A percentile compares a stretch with the other conserved stretches of the same genome.
These are phyloP conservation scores for Bellardia pandia DNA, from an alignment of 2,888 invertebrate species.

Conservation along the genomic window DNA sequence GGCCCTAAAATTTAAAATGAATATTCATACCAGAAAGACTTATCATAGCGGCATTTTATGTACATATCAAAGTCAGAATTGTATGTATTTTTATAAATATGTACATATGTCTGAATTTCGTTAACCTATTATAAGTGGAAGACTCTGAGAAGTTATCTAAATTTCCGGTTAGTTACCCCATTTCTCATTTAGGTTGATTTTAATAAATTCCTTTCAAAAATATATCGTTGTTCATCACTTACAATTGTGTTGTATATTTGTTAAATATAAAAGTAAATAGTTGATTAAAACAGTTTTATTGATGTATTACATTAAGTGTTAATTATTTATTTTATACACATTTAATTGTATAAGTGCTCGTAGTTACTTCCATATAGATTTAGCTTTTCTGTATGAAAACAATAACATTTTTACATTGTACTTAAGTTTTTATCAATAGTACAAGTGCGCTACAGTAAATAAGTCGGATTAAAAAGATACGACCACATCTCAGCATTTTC, in stretches of 20 bases:
- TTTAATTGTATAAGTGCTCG: constrained; percentile 26
- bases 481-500: too few relatives aligned
- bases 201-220: not conserved
- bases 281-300: constrained; percentile 36
- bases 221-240: not conserved
- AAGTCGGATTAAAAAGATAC: too few relatives aligned
- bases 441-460: not conserved
- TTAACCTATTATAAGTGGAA: too few relatives aligned
- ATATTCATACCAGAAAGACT: too few relatives aligned
- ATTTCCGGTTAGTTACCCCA: not conserved
- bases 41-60: too few relatives aligned
- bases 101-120: too few relatives aligned
- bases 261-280: constrained; percentile 26
- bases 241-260: constrained; percentile 14
- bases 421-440: constrained; percentile 5
- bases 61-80: too few relatives aligned
- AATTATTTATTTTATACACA: constrained; percentile 51
- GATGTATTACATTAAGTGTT: constrained; percentile 42
- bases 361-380: constrained; percentile 20
- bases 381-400: not conserved
- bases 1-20: too few relatives aligned
- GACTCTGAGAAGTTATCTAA: too few relatives aligned
- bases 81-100: too few relatives aligned
- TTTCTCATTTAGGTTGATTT: not conserved
- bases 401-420: constrained; percentile 1